A percentile compares a stretch with the other conserved stretches of the same genome.
phyloP scores from a whole-genome alignment of 2,888 invertebrate genomes.

The Chloromyia formosa region DNA sequence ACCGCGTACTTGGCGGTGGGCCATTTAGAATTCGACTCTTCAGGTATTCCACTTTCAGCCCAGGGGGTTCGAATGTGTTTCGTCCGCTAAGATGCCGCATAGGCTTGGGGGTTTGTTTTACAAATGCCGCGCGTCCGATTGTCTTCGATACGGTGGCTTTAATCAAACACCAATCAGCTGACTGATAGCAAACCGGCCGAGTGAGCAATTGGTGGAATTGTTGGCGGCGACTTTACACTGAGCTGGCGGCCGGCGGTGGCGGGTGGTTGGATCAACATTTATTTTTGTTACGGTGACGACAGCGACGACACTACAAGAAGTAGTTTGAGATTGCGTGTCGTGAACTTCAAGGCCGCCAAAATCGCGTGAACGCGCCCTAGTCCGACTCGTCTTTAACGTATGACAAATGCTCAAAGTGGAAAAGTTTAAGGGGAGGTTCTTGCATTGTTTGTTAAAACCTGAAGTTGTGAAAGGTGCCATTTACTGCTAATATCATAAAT shows the following conservation, averaged over 20 bases:
- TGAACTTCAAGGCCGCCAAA: slow-evolving; percentile 32
- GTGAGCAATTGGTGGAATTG: background rate
- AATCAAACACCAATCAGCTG: slow-evolving; percentile 23
- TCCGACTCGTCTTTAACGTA: background rate
- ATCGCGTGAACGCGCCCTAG: background rate
- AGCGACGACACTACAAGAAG: slow-evolving; percentile 29
- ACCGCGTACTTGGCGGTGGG: background rate
- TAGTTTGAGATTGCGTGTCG: slow-evolving; percentile 35
- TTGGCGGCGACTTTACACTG: background rate
- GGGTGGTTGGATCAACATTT: slow-evolving; percentile 28
- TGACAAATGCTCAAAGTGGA: too few relatives aligned
- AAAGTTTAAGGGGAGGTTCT: too few relatives aligned
- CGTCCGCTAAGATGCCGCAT: too few relatives aligned
- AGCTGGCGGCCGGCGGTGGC: background rate
- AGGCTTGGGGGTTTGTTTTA: too few relatives aligned
- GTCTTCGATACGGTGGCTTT: background rate
- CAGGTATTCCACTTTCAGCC: background rate
- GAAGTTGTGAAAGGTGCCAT: too few relatives aligned
- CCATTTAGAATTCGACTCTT: background rate
- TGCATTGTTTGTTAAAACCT: too few relatives aligned
- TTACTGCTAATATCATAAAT: too few relatives aligned
- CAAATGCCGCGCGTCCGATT: background rate
- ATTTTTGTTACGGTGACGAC: slow-evolving; percentile 38
- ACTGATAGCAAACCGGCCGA: slow-evolving; percentile 19
- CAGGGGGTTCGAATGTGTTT: too few relatives aligned